Conservation (phyloP, 2,888 invertebrate species). For the Protonemura montana region DNA sequence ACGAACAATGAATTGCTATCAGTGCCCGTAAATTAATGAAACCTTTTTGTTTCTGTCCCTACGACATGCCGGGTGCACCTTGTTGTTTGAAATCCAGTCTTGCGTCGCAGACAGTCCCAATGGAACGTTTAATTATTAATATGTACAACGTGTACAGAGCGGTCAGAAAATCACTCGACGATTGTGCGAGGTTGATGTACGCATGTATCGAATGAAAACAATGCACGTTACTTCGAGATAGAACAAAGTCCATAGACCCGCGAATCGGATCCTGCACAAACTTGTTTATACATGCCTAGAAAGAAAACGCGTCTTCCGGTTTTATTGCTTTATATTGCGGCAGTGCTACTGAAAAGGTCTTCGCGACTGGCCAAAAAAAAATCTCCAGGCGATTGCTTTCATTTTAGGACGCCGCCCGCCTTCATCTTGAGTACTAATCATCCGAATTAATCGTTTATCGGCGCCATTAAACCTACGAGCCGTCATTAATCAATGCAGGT, state of each 20-base stretch:
- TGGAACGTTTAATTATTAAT: no score
- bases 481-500: background rate
- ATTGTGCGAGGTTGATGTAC: background rate
- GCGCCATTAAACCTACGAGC: background rate
- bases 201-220: background rate
- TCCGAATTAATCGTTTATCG: background rate
- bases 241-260: conserved; percentile 4
- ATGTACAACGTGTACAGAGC: no score
- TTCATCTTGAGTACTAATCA: background rate
- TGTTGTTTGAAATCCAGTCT: no score
- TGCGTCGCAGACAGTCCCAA: no score
- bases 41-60: no score
- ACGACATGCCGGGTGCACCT: no score
- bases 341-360: background rate
- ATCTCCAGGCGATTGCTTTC: background rate
- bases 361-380: background rate
- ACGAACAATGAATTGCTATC: no score
- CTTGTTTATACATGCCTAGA: background rate
- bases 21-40: no score
- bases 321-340: background rate
- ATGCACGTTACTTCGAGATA: background rate
- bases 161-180: background rate
- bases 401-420: background rate
- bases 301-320: background rate
- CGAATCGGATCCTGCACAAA: background rate